Conservation (phyloP, 2,113 vertebrate genomes). For the Varanus salvator region DNA sequence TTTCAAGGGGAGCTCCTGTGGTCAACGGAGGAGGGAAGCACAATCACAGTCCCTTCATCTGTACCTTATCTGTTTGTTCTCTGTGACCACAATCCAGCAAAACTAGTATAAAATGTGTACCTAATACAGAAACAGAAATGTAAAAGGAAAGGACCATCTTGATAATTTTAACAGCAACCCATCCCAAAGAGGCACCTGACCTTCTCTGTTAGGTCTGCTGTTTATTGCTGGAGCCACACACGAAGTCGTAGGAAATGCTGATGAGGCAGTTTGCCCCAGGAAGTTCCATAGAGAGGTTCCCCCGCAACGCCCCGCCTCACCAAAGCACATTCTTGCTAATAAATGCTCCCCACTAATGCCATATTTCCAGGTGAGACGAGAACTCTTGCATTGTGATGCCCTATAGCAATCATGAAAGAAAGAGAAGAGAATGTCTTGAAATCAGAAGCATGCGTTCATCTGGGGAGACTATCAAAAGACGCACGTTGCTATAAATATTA, state of each 20-base stretch:
- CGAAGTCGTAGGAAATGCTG: not conserved
- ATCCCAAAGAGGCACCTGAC: not conserved
- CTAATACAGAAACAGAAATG: not conserved
- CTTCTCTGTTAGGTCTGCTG: not conserved
- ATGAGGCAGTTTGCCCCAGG: not conserved
- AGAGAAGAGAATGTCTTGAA: not conserved
- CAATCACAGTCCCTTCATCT: not conserved
- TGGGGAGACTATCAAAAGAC: not conserved
- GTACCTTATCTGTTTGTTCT: not conserved
- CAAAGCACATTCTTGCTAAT: not conserved
- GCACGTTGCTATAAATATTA: not conserved
- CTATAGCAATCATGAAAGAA: not conserved
- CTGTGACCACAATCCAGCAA: not conserved
- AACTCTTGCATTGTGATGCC: not conserved
- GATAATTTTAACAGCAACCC: not conserved
- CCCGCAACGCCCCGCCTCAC: no score
- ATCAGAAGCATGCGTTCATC: not conserved
- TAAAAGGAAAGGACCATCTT: not conserved
- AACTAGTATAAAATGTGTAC: not conserved
- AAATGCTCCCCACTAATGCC: not conserved
- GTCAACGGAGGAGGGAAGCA: not conserved
- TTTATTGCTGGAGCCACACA: not conserved
- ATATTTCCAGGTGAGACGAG: not conserved
- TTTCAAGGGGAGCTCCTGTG: not conserved
- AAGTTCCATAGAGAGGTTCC: not conserved